Evolutionary conservation across 2,888 invertebrate species (phyloP), one percentile per base, ranked within the genome.

Genomic region (Pseudanteris insignis): DNA sequence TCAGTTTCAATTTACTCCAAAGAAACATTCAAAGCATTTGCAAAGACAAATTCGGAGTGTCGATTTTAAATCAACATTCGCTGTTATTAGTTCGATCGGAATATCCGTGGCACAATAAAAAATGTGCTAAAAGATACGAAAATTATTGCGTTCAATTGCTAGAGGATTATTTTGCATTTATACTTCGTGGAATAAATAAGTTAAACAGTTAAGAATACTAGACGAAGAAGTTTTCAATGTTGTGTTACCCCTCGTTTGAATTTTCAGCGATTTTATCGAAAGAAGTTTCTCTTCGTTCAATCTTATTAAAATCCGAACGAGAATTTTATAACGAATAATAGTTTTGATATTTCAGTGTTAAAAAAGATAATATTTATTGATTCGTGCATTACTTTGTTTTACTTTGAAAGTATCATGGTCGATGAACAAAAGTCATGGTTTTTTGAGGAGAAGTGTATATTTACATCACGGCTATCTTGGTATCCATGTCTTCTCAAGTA

Each of bases 221-320:
- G 18, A 11, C 30, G 12, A n/a, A 33, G 34, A 26, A 10, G 11
- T 15, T 37, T 10, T 30, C 43, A 43, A 43, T 44, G 15, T 44
- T 43, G 37, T 53, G 43, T 24, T n/a, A 29, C 26, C n/a, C 13
- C 43, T 21, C 25, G 43, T 37, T 6, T 24, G 29, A 53, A 51
- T 34, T 43, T 37, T 18, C 30, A 29, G 25, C 32, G 18, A 53
- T 53, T 25, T 44, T 10, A 21, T 43, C 37, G 36, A 36, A 24
- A 36, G 36, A 36, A 43, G 33, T 41, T 51, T 21, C 4, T 41
- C 28, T 40, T 51, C 50, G 41, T 15, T 40, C 41, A 21, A 13
- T 51, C 34, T 41, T 25, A 41, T 51, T 41, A 8, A 8, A 41
- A 9, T 21, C 38, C 32, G 32, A 38, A 48, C 25, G 10, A 32